phyloP scores from a whole-genome alignment of 2,888 invertebrate species.

The Stenoptilia bipunctidactyla region DNA sequence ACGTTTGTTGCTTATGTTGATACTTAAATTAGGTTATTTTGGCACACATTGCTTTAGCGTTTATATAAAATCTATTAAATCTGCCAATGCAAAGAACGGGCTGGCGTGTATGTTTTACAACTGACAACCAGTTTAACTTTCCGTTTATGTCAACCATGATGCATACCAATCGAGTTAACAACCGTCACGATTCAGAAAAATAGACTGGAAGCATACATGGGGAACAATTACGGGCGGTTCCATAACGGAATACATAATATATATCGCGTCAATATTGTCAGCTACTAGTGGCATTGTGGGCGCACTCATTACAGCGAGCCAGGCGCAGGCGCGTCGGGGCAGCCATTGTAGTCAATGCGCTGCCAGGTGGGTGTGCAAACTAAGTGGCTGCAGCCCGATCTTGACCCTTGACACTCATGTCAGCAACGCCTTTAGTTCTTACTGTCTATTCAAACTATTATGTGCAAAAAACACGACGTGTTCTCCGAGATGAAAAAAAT shows the following conservation, averaged over 20 bases:
- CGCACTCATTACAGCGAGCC: constrained; percentile 45
- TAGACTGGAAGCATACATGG: constrained; percentile 24
- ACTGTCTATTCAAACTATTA: neutral
- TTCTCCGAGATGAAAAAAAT: neutral
- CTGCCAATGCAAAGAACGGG: constrained; percentile 30
- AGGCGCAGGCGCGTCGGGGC: constrained; percentile 36
- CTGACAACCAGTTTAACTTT: neutral
- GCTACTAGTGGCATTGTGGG: constrained; percentile 50
- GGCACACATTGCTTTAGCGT: constrained; percentile 60
- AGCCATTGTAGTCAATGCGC: constrained; percentile 64
- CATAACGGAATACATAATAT: constrained; percentile 42
- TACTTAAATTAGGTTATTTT: constrained; percentile 71
- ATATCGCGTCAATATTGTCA: constrained; percentile 52
- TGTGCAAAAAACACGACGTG: no score
- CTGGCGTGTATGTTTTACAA: neutral
- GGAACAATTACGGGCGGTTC: constrained; percentile 39
- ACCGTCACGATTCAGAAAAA: constrained; percentile 11
- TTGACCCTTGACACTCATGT: constrained; percentile 36
- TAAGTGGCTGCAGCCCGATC: constrained; percentile 43
- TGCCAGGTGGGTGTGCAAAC: constrained; percentile 62
- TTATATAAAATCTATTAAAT: constrained; percentile 68
- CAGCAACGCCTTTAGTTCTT: neutral
- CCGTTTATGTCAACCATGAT: constrained; percentile 1
- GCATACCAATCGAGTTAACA: neutral
- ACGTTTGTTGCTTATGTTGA: constrained; percentile 71